phyloP scores from a whole-genome alignment of 2,888 invertebrate species.

The Fragum whitleyi region DNA sequence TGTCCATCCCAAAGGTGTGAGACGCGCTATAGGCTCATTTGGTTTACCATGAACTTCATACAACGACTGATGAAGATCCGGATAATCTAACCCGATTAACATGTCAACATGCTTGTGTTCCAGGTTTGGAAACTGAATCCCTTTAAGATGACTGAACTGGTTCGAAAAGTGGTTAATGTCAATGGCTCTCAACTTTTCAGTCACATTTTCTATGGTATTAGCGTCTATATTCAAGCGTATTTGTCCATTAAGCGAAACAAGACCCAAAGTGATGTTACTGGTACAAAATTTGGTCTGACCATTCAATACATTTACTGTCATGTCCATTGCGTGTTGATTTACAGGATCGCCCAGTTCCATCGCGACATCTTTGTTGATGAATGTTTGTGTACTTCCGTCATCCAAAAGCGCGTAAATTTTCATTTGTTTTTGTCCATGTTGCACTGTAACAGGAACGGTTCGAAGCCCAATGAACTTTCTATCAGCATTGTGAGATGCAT shows the following conservation, averaged over 20 bases:
- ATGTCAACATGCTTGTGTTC: too few species aligned
- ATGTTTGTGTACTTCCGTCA: slow-evolving; percentile 58
- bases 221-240: slow-evolving; percentile 11
- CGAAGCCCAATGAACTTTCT: slow-evolving; percentile 36
- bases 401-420: slow-evolving; percentile 56
- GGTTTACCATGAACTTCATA: slow-evolving; percentile 43
- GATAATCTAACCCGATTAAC: slow-evolving; percentile 56
- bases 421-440: slow-evolving; percentile 17
- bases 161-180: slow-evolving; percentile 43
- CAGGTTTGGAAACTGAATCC: slow-evolving; percentile 45
- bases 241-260: too few species aligned
- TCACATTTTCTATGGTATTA: slow-evolving; percentile 41
- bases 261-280: slow-evolving; percentile 32
- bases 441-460: slow-evolving; percentile 56
- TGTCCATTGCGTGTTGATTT: slow-evolving; percentile 41
- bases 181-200: slow-evolving; percentile 39
- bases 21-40: slow-evolving; percentile 50
- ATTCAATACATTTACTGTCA: slow-evolving; percentile 32
- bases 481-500: too few species aligned
- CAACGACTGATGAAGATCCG: slow-evolving; percentile 46
- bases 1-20: slow-evolving; percentile 62
- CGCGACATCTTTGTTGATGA: slow-evolving; percentile 47
- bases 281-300: slow-evolving; percentile 22
- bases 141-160: slow-evolving; percentile 47
- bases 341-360: slow-evolving; percentile 15